Evolutionary conservation across 1,140 invertebrate species (phyloP), one percentile per base, ranked within the genome.

Genomic region (Drosophila chauvacae): DNA sequence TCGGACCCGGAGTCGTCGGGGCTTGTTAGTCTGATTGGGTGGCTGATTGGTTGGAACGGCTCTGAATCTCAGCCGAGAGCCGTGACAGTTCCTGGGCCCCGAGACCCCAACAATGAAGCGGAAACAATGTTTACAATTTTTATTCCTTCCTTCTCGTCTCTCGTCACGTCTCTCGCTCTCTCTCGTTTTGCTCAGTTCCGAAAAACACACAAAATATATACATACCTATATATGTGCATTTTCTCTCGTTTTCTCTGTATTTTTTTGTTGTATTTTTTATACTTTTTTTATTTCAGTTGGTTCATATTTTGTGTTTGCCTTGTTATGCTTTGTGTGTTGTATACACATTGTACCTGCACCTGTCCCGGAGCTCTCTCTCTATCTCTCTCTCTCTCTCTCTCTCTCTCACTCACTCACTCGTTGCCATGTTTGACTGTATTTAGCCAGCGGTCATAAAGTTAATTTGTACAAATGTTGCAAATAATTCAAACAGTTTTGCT

Each of bases 401-500:
- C 23, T 48, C 45, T 20, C 44, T 23, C 20, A 26, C 26, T 47
- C 13, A 2, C 23, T 26, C 14, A 16, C 14, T 48, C 14, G 23
- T n/a, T 79, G 76, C 75, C 47, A 88, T 84, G 84, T 87, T 87
- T 87, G 84, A 83, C 81, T 88, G 86, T 90, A 88, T 88, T 88
- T 90, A 88, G 84, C 84, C 85, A 75, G 84, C 85, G 84, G 84
- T 88, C 85, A 88, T 81, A 90, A 88, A 88, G 84, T 88, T 88
- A 88, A 88, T 88, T 88, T 88, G 85, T 90, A 90, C 85, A 88
- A 88, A 88, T 90, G 81, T 90, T 75, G 81, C 80, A 85, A 88
- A 88, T 90, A 88, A 88, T 88, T 90, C 85, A 88, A 88, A 79
- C 74, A 63, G 50, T 78, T 78, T 70, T 71, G 53, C 72, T 44